phyloP scores from a whole-genome alignment of 1,140 invertebrate genomes.

The Euwallacea fornicatus region DNA sequence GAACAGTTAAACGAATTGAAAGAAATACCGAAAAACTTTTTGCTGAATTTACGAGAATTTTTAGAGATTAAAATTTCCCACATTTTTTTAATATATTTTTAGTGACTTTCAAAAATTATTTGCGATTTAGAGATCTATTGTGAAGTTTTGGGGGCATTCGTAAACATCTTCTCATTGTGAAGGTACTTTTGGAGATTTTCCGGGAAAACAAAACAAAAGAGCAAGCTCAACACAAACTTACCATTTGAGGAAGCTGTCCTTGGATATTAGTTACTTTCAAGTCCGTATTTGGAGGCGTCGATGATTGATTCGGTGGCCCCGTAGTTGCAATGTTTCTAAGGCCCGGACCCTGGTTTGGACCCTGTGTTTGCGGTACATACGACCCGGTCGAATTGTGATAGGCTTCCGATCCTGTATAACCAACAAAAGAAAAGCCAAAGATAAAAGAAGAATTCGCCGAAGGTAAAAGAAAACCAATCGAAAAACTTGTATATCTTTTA shows the following conservation, averaged over 20 bases:
- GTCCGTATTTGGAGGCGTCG: constrained; percentile 51
- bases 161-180: no score
- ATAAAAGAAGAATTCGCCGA: no score
- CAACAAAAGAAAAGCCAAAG: constrained; percentile 11
- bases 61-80: no score
- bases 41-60: no score
- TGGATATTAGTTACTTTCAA: constrained; percentile 47
- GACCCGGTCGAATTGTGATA: constrained; percentile 29
- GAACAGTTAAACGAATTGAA: no score
- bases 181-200: background rate
- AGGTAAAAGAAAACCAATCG: no score
- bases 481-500: background rate
- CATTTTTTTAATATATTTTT: no score
- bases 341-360: constrained; percentile 44
- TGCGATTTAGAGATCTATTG: no score
- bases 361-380: constrained; percentile 46
- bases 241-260: constrained; percentile 45
- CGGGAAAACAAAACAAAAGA: constrained; percentile 4
- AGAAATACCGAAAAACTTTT: no score
- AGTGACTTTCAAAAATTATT: no score
- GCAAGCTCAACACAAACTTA: constrained; percentile 24
- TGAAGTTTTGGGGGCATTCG: no score
- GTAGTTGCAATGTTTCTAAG: constrained; percentile 43
- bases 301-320: constrained; percentile 51
- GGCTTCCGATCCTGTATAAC: constrained; percentile 42